Evolutionary conservation across 1,140 invertebrate genomes (phyloP), one percentile per base, ranked within the genome.

Genomic region (Geopemphigus sp.): DNA sequence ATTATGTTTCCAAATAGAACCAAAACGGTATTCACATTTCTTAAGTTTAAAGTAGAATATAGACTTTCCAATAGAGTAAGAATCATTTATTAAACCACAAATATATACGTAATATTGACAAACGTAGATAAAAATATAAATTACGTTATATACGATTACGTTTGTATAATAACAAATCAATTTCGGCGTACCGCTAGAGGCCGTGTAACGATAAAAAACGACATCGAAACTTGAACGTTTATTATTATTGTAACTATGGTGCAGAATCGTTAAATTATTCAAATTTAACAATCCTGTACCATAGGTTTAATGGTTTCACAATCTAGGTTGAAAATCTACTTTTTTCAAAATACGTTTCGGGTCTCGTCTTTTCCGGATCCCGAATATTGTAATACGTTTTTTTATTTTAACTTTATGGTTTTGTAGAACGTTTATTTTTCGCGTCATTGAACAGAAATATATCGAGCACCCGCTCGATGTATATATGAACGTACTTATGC

Each of bases 361-460:
- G 64, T 17, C n/a, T 50, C 24, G 22, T 17, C 17, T 47, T 47
- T 22, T 50, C 2, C 15, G 22, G 47, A 29, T 53, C 22, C 50
- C 22, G 6, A 53, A 53, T 47, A 72, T 53, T 72, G 53, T 72
- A 72, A 53, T 53, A 54, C 45, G 14, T 72, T 72, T 54, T 50
- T n/a, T n/a, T n/a, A n/a, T n/a, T n/a, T n/a, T n/a, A 15, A 66
- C 19, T 19, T 32, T 39, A 39, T 45, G 32, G 63, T 17, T 72
- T 50, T 53, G 26, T 53, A 72, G 47, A 72, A 72, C 22, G 68
- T 53, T 72, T 72, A 72, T 53, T 53, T 72, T 72, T 72, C 22
- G 50, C 68, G 26, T 72, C 68, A 72, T 72, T 72, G 68, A 72
- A 50, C 26, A 54, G 47, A 72, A 72, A 53, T 19, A 14, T 53